Percentiles rank a stretch among this genome's conserved stretches.
These are phyloP conservation scores for Brachyptera putata DNA, from an alignment of 2,888 invertebrate genomes.

Conservation along the genomic window DNA sequence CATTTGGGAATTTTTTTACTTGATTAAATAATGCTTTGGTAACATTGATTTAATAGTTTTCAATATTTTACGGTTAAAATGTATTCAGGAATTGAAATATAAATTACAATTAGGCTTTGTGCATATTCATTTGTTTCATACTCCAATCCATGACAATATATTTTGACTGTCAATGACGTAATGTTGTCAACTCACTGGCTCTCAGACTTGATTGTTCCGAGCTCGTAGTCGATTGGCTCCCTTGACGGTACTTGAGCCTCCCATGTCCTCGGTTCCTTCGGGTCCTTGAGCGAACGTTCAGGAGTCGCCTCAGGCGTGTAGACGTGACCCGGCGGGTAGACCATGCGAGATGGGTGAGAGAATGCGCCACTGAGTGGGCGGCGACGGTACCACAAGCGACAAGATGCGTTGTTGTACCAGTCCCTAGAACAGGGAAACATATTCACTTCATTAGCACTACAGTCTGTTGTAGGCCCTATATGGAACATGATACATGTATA, in stretches of 20 bases:
- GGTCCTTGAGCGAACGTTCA: conserved; percentile 47
- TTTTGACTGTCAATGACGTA: not conserved
- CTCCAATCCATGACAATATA: too few relatives aligned
- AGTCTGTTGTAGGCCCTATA: too few relatives aligned
- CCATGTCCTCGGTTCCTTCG: conserved; percentile 55
- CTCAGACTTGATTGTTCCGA: conserved; percentile 74
- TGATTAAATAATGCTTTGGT: too few relatives aligned
- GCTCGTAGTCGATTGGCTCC: conserved; percentile 79
- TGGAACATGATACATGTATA: too few relatives aligned
- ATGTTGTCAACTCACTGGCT: conserved; percentile 71
- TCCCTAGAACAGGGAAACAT: conserved; percentile 52
- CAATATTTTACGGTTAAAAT: too few relatives aligned
- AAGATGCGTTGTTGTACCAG: conserved; percentile 87
- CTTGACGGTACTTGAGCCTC: conserved; percentile 69
- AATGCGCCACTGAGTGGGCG: conserved; percentile 79
- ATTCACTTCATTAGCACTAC: too few relatives aligned
- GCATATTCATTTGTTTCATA: too few relatives aligned
- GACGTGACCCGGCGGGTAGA: conserved; percentile 77
- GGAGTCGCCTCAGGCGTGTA: conserved; percentile 70
- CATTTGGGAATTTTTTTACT: too few relatives aligned
- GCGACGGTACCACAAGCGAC: conserved; percentile 80
- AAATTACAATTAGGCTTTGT: too few relatives aligned
- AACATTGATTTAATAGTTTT: too few relatives aligned
- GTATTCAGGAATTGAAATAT: too few relatives aligned
- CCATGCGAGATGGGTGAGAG: conserved; percentile 91